Conservation (phyloP, 1,140 invertebrate species). For the Sycophila sp. region DNA sequence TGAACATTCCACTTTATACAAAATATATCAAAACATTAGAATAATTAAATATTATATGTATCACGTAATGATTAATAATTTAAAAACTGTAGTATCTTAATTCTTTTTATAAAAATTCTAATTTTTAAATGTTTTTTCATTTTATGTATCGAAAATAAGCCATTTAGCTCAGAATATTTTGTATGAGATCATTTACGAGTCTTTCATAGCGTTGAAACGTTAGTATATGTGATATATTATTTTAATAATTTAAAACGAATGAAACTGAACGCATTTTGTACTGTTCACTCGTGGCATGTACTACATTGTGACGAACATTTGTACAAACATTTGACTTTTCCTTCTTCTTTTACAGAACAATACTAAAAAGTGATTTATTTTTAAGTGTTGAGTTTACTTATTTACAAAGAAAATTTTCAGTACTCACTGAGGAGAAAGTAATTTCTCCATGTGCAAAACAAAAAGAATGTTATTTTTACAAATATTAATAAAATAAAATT, state of each 20-base stretch:
- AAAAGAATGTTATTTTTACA: background rate
- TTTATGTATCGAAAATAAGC: background rate
- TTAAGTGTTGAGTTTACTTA: constrained; percentile 24
- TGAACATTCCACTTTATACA: too few relatives aligned
- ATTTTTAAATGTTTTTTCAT: background rate
- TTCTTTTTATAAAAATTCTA: background rate
- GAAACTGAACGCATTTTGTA: constrained; percentile 43
- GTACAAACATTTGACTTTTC: constrained; percentile 13
- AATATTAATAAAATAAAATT: background rate
- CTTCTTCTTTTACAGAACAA: constrained; percentile 13
- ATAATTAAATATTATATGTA: too few relatives aligned
- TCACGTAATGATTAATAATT: too few relatives aligned
- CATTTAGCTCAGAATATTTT: background rate
- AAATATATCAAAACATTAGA: too few relatives aligned
- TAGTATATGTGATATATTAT: constrained; percentile 33
- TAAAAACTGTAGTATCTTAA: too few relatives aligned
- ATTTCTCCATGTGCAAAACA: too few relatives aligned
- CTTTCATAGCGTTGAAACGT: constrained; percentile 43
- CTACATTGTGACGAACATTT: constrained; percentile 9
- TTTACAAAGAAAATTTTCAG: constrained; percentile 8
- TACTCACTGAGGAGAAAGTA: background rate
- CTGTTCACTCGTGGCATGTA: constrained; percentile 40
- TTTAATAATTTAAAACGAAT: constrained; percentile 31
- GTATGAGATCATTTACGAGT: constrained; percentile 1
- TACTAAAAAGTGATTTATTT: constrained; percentile 30